These are phyloP conservation scores for Gopherus flavomarginatus DNA, from an alignment of 2,113 vertebrate species.

Conservation along the genomic window DNA sequence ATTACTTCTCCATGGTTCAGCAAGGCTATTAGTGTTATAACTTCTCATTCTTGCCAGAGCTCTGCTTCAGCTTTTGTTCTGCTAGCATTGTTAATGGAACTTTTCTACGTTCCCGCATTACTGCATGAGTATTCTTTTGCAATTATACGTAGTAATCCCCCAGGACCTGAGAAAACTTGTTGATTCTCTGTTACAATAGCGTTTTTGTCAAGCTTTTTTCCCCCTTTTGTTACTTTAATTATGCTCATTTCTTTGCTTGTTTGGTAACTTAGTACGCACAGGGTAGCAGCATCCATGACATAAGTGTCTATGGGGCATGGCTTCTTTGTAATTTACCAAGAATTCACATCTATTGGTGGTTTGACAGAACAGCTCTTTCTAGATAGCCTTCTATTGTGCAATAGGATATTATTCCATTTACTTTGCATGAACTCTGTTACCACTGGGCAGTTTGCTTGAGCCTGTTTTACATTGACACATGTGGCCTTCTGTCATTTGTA, in stretches of 20 bases:
- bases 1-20: constrained; percentile 15
- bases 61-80: not conserved
- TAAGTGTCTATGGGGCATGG: rapidly evolving
- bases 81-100: not conserved
- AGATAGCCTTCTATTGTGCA: constrained; percentile 55
- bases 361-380: not conserved
- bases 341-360: not conserved
- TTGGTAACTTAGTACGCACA: not conserved
- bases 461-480: constrained; percentile 71
- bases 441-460: constrained; percentile 24
- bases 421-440: constrained; percentile 62
- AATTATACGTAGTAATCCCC: constrained; percentile 24
- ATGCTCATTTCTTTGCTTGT: not conserved
- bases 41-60: constrained; percentile 13
- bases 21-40: not conserved
- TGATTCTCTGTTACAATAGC: constrained; percentile 16
- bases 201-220: constrained; percentile 33
- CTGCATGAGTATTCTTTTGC: constrained; percentile 20
- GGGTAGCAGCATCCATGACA: not conserved
- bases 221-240: constrained; percentile 23
- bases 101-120: constrained; percentile 33
- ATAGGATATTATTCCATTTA: constrained; percentile 53
- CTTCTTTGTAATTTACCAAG: not conserved
- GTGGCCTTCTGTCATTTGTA: constrained; percentile 56
- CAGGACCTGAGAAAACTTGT: constrained; percentile 42